Conservation (phyloP, 2,797 vertebrate species). For the Tauraco hartlaubi region DNA sequence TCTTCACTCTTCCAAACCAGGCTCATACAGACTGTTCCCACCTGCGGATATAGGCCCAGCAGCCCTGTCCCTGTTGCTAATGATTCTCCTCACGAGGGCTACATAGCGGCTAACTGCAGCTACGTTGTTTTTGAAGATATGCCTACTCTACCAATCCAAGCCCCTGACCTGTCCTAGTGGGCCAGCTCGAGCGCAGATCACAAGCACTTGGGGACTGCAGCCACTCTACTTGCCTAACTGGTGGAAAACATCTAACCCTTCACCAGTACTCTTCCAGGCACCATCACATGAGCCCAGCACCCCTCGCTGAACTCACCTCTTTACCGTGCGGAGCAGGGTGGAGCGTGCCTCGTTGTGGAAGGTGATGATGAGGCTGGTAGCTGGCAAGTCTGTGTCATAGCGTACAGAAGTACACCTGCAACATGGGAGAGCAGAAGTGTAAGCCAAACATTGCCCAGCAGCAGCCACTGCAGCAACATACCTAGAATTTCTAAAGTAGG, state of each 20-base stretch:
- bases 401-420: constrained; percentile 90
- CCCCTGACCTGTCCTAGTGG: not conserved
- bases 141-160: not conserved
- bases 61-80: not conserved
- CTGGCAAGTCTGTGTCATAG: constrained; percentile 88
- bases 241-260: not conserved
- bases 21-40: not conserved
- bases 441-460: not conserved
- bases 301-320: constrained; percentile 83
- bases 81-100: accelerated
- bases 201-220: not conserved
- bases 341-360: constrained; percentile 99
- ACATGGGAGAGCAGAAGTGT: not conserved
- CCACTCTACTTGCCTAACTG: not conserved
- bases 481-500: not conserved
- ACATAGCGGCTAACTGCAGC: not conserved
- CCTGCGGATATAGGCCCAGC: not conserved
- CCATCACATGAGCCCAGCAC: accelerated
- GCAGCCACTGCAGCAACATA: not conserved
- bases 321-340: constrained; percentile 94
- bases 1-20: not conserved
- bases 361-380: constrained; percentile 95
- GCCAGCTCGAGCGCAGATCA: not conserved
- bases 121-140: not conserved
- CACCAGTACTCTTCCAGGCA: not conserved